Percentiles rank a stretch among this genome's conserved stretches.
phyloP scores from a whole-genome alignment of 2,888 invertebrate species.

The Spisula solida region DNA sequence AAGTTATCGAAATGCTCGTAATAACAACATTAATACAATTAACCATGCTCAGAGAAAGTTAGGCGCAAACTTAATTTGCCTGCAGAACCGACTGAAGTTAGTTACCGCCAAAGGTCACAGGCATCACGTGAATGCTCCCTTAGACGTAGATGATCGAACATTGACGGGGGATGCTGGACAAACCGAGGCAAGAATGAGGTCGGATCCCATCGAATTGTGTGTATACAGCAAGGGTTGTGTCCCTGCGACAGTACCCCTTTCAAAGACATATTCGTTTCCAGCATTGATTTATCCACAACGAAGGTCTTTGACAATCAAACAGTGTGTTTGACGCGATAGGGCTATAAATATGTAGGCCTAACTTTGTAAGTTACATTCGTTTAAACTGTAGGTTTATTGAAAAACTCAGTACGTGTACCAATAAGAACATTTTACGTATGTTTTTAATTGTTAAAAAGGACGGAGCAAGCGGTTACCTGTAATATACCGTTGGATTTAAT shows the following conservation, averaged over 20 bases:
- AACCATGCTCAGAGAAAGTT: constrained; percentile 53
- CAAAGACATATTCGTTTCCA: constrained; percentile 46
- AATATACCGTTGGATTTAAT: no score
- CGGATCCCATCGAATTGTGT: constrained; percentile 38
- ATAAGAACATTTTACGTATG: no score
- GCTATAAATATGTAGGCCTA: no score
- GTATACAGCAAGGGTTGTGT: constrained; percentile 56
- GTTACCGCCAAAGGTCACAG: background rate
- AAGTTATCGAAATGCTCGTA: constrained; percentile 49
- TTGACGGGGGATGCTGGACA: background rate
- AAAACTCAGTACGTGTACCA: no score
- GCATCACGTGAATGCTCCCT: background rate
- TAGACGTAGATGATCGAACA: background rate
- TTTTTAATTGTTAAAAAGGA: no score
- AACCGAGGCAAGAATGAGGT: background rate
- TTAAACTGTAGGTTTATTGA: no score
- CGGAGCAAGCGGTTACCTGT: no score
- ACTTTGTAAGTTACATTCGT: no score
- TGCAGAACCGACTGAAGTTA: constrained; percentile 49
- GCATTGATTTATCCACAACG: constrained; percentile 52
- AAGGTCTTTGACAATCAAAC: background rate
- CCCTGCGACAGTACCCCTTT: constrained; percentile 1
- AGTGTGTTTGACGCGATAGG: background rate
- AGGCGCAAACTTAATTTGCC: constrained; percentile 34
- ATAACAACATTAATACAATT: constrained; percentile 48